Percentiles rank a stretch among this genome's conserved stretches.
phyloP scores from a whole-genome alignment of 2,888 invertebrate genomes.

The Drosophila neotestacea region DNA sequence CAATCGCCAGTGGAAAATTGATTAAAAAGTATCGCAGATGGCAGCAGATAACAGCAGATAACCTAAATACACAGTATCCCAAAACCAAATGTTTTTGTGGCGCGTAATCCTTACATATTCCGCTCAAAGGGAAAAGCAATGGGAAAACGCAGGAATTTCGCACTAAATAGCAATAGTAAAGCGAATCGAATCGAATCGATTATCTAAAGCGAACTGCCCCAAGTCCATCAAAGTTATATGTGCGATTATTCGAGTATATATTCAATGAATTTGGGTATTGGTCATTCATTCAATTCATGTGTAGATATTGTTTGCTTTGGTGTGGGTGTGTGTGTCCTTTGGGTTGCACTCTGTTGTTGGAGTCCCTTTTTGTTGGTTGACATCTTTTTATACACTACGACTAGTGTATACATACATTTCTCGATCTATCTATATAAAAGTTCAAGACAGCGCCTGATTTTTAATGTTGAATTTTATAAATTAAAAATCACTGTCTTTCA shows the following conservation, averaged over 20 bases:
- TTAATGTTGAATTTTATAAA: too few relatives aligned
- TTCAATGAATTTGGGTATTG: constrained; percentile 42
- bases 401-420: too few relatives aligned
- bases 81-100: constrained; percentile 35
- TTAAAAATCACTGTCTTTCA: too few relatives aligned
- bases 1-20: constrained; percentile 69
- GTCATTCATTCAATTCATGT: constrained; percentile 17
- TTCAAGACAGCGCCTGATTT: too few relatives aligned
- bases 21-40: constrained; percentile 66
- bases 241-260: constrained; percentile 6
- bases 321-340: too few relatives aligned
- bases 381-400: constrained; percentile 32
- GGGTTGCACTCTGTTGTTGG: not conserved
- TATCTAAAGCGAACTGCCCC: constrained; percentile 41
- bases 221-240: constrained; percentile 34
- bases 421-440: too few relatives aligned
- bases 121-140: not conserved
- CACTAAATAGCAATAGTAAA: constrained; percentile 38
- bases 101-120: constrained; percentile 43
- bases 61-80: constrained; percentile 63
- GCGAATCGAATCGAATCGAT: constrained; percentile 47
- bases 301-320: constrained; percentile 23
- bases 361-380: constrained; percentile 10
- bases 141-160: constrained; percentile 19
- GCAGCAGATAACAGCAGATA: constrained; percentile 23